Evolutionary conservation across 2,797 vertebrate species (phyloP).

Genomic region (Dallia pectoralis): DNA sequence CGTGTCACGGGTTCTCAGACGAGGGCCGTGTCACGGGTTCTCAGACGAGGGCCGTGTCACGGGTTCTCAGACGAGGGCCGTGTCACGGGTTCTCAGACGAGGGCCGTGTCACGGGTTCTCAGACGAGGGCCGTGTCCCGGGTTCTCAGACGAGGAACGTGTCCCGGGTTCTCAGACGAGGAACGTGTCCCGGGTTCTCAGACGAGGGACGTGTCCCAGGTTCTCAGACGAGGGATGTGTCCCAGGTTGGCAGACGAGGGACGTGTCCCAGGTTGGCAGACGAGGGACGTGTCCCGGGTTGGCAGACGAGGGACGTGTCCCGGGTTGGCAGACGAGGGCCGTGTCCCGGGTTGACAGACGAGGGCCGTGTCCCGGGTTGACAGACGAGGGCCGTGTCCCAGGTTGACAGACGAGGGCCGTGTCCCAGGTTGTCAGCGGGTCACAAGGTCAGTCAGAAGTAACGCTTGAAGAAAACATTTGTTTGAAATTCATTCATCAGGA

Average conservation of each 20-base stretch:
- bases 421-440: conserved; percentile 53
- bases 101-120: too few relatives aligned
- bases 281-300: conserved; percentile 52
- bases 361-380: conserved; percentile 45
- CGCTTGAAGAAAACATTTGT: neutral
- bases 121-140: too few relatives aligned
- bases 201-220: too few relatives aligned
- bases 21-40: too few relatives aligned
- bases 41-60: too few relatives aligned
- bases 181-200: too few relatives aligned
- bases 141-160: too few relatives aligned
- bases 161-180: too few relatives aligned
- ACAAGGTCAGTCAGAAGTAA: neutral
- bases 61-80: too few relatives aligned
- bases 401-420: conserved; percentile 41
- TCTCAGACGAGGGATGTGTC: too few relatives aligned
- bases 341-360: conserved; percentile 25
- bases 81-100: too few relatives aligned
- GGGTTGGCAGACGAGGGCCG: conserved; percentile 43
- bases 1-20: too few relatives aligned
- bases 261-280: conserved; percentile 5
- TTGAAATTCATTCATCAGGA: neutral
- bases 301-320: conserved; percentile 46
- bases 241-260: conserved; percentile 46
- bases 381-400: conserved; percentile 48